Evolutionary conservation across 2,113 vertebrate species (phyloP), one percentile per base, ranked within the genome.

Genomic region (Otis tarda): DNA sequence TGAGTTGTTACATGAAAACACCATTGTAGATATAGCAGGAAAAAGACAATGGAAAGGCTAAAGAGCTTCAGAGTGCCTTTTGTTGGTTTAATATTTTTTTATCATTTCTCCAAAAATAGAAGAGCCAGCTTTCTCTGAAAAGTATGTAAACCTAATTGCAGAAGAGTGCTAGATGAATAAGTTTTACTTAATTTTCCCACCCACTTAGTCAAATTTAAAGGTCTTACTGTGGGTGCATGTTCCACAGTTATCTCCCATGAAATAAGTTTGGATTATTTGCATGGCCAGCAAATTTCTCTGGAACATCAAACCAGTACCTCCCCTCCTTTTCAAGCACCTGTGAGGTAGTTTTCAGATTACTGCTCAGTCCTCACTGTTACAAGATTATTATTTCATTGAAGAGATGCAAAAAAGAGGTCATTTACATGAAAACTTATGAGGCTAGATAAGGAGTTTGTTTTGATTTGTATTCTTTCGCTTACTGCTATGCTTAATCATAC

Each of bases 281-380:
- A 13, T 12, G 7, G 12, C 31, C 43, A 87, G 17, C 12, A 76
- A 39, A 11, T 14, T 75, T 81, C 87, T 45, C 33, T 37, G 67
- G 52, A 87, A 23, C 9, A 28, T 22, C 75, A 80, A 23, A 80
- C n/a, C 23, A 68, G n/a, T 7, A 2, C 7, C 4, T 8, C 2
- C 10, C 20, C 8, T 33, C 10, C 28, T 77, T 65, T 35, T 68
- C 27, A 52, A 67, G 17, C 30, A 80, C 7, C 31, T 47, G 1
- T 1, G 0, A 63, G 3, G 14, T 25, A 6, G 0, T 39, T 65
- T 76, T 70, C 37, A 39, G 7, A 43, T 52, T 31, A 19, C 22
- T 92, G 33, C 60, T 68, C 56, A 59, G 14, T 39, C 23, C 35
- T 89, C 47, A 16, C n/a, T 49, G 12, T 33, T 71, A 14, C 50